These are phyloP conservation scores for Corydoras maculifer DNA, from an alignment of 2,113 vertebrate species.

Conservation along the genomic window DNA sequence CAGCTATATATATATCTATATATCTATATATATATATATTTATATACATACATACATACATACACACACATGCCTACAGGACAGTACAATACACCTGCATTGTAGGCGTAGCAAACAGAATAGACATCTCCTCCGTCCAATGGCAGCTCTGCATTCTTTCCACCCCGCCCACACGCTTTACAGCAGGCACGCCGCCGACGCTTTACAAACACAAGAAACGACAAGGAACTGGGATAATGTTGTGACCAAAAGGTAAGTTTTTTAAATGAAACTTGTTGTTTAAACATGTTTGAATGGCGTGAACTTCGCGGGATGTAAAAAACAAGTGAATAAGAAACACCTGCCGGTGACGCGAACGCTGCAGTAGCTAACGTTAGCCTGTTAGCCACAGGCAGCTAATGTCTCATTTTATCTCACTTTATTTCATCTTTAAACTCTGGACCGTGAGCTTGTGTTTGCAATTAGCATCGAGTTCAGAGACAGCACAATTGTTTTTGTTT, in stretches of 20 bases:
- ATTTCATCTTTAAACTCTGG: no score
- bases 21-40: no score
- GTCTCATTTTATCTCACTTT: not conserved
- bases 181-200: not conserved
- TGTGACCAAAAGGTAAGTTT: slow-evolving; percentile 7
- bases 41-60: no score
- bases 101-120: no score
- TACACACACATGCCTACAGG: no score
- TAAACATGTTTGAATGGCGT: not conserved
- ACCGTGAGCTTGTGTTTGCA: no score
- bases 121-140: not conserved
- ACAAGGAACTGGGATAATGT: not conserved
- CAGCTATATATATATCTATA: no score
- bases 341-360: not conserved
- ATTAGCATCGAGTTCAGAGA: no score
- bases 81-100: no score
- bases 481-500: no score
- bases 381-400: slow-evolving; percentile 1
- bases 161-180: slow-evolving; percentile 1
- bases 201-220: not conserved
- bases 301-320: not conserved
- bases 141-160: not conserved
- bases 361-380: not conserved
- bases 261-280: not conserved
- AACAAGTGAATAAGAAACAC: no score